Evolutionary conservation across 2,113 vertebrate genomes (phyloP), one percentile per base, ranked within the genome.

Genomic region (Chlorocebus sabaeus): DNA sequence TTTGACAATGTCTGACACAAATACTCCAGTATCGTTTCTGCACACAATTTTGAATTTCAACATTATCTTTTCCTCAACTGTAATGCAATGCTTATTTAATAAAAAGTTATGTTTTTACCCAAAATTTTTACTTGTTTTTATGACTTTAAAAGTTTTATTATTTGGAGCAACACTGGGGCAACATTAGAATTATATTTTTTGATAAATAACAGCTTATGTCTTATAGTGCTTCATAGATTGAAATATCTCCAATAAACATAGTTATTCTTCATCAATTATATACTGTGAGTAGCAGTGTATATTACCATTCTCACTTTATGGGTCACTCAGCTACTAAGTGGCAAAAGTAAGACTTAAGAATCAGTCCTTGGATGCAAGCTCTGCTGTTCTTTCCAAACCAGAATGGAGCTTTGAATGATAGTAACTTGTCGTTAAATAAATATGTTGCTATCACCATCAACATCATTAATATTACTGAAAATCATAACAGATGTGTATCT

Each of bases 1-100:
- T 98, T 99, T 99, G 92, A 99, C 99, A 0, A 99, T 99, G 68
- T 99, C 99, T 0, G 99, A 99, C 90, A 99, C 99, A 97, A 99
- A 99, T 18, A 99, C 99, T 3, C 99, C 99, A 0, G 99, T 99
- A 96, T 99, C 99, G 45, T 99, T 99, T 98, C 99, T 99, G 98
- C 25, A 97, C 97, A 96, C 38, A 97, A 35, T 93, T 5, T 14
- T 78, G 70, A 94, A 92, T 89, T 88, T 68, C 8, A 98, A 38
- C 38, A 27, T 80, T 38, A 68, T 35, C 80, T 93, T 93, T 68
- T 50, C 52, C 45, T 72, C 48, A 38, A n/a, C 1, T 76, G 2
- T 12, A 92, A 79, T 45, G 14, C 6, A 93, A 72, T 90, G 32
- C 3, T 81, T 85, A 79, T 35, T 90, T 84, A 90, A 92, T 43